Percentiles rank a stretch among this genome's conserved stretches.
These are phyloP conservation scores for Percopsis omiscomaycus DNA, from an alignment of 2,797 vertebrate species.

Conservation along the genomic window DNA sequence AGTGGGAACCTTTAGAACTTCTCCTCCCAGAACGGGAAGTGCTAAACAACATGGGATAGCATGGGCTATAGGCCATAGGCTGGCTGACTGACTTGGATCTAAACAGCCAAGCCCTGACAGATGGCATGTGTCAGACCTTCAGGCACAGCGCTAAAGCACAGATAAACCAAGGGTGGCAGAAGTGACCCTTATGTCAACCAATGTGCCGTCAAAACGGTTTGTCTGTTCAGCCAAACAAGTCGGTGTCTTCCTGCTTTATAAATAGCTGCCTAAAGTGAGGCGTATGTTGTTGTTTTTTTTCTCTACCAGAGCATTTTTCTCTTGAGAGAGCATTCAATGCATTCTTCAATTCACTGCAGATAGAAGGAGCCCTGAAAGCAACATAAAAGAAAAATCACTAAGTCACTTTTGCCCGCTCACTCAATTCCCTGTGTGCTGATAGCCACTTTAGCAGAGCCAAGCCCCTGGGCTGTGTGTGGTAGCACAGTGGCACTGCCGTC, in stretches of 20 bases:
- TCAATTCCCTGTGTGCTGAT: constrained; percentile 53
- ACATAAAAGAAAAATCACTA: constrained; percentile 54
- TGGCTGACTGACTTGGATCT: too few species aligned
- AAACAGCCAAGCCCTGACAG: background rate
- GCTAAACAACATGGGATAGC: background rate
- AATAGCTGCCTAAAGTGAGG: constrained; percentile 24
- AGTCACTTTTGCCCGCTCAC: constrained; percentile 40
- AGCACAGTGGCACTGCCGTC: constrained; percentile 65
- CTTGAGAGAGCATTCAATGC: background rate
- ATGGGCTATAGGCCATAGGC: too few species aligned
- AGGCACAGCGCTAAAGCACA: background rate
- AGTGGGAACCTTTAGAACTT: background rate
- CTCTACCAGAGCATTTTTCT: constrained; percentile 11
- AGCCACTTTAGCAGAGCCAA: constrained; percentile 65
- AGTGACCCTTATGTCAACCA: background rate
- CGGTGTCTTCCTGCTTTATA: constrained; percentile 17
- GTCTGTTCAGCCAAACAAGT: constrained; percentile 22
- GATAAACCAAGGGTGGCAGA: background rate
- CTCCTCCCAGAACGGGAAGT: background rate
- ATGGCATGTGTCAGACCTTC: background rate
- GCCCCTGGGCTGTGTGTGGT: constrained; percentile 59
- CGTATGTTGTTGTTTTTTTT: constrained; percentile 10
- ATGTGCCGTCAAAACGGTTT: constrained; percentile 5
- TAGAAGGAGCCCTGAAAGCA: constrained; percentile 42
- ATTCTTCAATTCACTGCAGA: constrained; percentile 19